phyloP scores from a whole-genome alignment of 2,888 invertebrate genomes.

The Pegoplata infirma region DNA sequence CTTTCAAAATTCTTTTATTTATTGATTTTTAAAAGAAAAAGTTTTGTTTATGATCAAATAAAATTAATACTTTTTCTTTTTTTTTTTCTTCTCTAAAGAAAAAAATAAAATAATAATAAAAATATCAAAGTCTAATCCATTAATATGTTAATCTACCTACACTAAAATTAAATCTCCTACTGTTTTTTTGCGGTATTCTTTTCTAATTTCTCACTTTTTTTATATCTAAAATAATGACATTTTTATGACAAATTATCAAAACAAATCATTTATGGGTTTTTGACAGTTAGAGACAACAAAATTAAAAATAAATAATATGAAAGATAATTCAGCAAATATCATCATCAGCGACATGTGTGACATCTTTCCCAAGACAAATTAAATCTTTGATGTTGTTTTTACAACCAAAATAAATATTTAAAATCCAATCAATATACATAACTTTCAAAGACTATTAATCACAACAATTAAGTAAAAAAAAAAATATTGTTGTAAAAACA shows the following conservation, averaged over 20 bases:
- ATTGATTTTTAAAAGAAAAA: not conserved
- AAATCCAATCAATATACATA: conserved; percentile 1
- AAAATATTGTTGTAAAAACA: too few species aligned
- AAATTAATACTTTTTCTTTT: too few species aligned
- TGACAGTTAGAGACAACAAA: not conserved
- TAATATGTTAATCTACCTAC: not conserved
- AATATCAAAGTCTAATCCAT: not conserved
- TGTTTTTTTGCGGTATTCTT: not conserved
- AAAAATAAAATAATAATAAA: not conserved
- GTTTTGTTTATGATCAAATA: not conserved
- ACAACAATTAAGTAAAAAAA: too few species aligned
- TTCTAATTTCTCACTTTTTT: not conserved
- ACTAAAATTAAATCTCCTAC: not conserved
- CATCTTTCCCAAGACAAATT: not conserved
- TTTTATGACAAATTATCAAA: conserved; percentile 1
- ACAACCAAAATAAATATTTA: not conserved
- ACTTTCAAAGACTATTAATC: not conserved
- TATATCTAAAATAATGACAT: not conserved
- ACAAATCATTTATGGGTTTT: not conserved
- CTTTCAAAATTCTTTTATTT: not conserved
- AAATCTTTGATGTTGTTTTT: not conserved
- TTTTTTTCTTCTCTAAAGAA: not conserved
- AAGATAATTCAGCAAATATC: not conserved
- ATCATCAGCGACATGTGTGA: not conserved
- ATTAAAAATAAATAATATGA: not conserved